Conservation (phyloP, 1,140 invertebrate genomes). For the Steinernema khuongi region DNA sequence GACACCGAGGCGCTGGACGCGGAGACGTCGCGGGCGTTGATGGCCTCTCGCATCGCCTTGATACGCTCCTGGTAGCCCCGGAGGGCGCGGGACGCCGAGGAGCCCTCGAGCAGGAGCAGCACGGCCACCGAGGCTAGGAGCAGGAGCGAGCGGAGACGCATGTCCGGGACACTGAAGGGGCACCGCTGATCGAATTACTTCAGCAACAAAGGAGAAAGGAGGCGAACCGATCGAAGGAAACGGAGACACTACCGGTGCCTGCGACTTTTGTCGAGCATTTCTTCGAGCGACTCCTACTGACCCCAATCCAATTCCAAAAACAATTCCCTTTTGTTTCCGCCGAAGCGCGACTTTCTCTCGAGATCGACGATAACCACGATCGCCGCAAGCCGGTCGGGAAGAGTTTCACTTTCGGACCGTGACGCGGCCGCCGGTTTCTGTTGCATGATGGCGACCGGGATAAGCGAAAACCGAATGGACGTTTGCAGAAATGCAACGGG, state of each 20-base stretch:
- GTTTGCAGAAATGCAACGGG: too few relatives aligned
- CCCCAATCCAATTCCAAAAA: background rate
- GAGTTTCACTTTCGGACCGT: background rate
- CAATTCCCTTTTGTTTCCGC: background rate
- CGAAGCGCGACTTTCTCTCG: background rate
- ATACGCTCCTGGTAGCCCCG: background rate
- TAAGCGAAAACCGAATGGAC: too few relatives aligned
- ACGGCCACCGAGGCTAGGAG: background rate
- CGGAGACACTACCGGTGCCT: background rate
- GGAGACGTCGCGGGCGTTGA: background rate
- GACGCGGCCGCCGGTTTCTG: background rate
- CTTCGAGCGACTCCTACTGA: background rate
- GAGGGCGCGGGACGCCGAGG: background rate
- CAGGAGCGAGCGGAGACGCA: background rate
- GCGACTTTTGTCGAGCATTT: background rate
- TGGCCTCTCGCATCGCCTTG: slow-evolving; percentile 1
- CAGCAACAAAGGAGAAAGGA: background rate
- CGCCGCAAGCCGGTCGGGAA: background rate
- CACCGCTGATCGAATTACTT: background rate
- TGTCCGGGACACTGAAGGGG: background rate
- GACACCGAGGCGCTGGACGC: background rate
- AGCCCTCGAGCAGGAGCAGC: background rate
- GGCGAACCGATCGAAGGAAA: background rate
- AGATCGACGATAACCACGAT: background rate
- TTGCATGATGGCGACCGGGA: background rate